phyloP scores from a whole-genome alignment of 2,888 invertebrate genomes.

The Ernsta delagoae region DNA sequence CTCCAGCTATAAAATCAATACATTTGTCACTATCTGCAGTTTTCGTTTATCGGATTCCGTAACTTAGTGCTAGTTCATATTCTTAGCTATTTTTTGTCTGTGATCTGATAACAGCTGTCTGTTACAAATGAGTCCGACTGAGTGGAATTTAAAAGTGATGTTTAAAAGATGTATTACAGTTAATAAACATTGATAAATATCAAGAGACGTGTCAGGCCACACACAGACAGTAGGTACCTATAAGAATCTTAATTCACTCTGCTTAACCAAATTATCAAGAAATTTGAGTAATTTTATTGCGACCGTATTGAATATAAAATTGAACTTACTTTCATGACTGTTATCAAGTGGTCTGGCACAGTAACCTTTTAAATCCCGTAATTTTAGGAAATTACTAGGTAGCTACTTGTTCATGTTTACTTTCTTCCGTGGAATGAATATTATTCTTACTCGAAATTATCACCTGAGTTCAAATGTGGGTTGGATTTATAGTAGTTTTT shows the following conservation, averaged over 20 bases:
- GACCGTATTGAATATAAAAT: conserved; percentile 25
- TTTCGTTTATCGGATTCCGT: conserved; percentile 38
- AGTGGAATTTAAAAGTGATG: conserved; percentile 44
- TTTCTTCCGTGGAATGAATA: conserved; percentile 24
- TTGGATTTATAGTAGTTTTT: too few species aligned
- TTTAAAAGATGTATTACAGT: conserved; percentile 48
- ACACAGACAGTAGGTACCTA: too few species aligned
- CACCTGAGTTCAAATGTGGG: neutral
- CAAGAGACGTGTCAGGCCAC: conserved; percentile 36
- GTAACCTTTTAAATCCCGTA: conserved; percentile 34
- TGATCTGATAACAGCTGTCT: conserved; percentile 45
- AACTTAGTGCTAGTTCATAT: neutral
- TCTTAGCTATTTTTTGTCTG: conserved; percentile 33
- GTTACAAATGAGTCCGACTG: conserved; percentile 45
- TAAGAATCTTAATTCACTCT: too few species aligned
- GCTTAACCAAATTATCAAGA: conserved; percentile 29
- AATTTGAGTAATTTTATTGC: conserved; percentile 33
- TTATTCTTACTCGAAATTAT: conserved; percentile 13
- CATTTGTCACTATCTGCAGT: conserved; percentile 38
- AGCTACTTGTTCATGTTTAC: conserved; percentile 13
- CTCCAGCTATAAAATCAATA: conserved; percentile 16
- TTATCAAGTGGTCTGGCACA: conserved; percentile 35
- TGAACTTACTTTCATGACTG: conserved; percentile 30
- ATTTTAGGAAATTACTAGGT: conserved; percentile 29
- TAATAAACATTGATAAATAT: conserved; percentile 45